phyloP scores from a whole-genome alignment of 2,888 invertebrate species.

The Tipula lateralis region DNA sequence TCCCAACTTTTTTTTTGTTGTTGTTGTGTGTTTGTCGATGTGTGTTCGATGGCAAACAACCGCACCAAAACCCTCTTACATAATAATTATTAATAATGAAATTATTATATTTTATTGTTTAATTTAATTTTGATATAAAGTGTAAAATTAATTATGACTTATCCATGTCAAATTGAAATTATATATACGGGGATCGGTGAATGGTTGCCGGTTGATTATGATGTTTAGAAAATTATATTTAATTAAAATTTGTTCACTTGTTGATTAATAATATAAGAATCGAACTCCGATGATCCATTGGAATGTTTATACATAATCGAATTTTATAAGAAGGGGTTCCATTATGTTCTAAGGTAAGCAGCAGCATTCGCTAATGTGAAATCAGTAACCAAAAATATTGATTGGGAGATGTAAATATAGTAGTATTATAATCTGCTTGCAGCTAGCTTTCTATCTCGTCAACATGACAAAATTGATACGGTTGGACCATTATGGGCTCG shows the following conservation, averaged over 20 bases:
- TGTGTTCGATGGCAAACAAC: not conserved
- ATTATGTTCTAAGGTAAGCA: too few species aligned
- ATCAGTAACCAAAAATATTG: too few species aligned
- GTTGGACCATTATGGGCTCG: too few species aligned
- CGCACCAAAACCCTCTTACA: not conserved
- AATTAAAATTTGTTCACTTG: not conserved
- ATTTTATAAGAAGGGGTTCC: too few species aligned
- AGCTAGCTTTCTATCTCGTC: too few species aligned
- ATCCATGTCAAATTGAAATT: not conserved
- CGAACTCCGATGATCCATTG: not conserved
- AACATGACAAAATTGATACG: too few species aligned
- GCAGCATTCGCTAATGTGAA: too few species aligned
- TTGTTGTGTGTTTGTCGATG: too few species aligned
- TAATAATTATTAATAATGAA: not conserved
- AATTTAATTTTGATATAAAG: conserved; percentile 5
- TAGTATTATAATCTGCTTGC: too few species aligned
- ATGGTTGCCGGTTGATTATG: not conserved
- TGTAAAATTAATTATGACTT: conserved; percentile 9
- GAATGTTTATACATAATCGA: not conserved
- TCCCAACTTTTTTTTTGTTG: not conserved
- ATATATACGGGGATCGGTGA: not conserved
- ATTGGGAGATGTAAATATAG: too few species aligned
- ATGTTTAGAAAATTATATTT: not conserved
- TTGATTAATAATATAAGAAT: too few species aligned
- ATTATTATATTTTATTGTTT: not conserved